Evolutionary conservation across 2,797 vertebrate genomes (phyloP), one percentile per base, ranked within the genome.

Genomic region (Galaxias olidus): DNA sequence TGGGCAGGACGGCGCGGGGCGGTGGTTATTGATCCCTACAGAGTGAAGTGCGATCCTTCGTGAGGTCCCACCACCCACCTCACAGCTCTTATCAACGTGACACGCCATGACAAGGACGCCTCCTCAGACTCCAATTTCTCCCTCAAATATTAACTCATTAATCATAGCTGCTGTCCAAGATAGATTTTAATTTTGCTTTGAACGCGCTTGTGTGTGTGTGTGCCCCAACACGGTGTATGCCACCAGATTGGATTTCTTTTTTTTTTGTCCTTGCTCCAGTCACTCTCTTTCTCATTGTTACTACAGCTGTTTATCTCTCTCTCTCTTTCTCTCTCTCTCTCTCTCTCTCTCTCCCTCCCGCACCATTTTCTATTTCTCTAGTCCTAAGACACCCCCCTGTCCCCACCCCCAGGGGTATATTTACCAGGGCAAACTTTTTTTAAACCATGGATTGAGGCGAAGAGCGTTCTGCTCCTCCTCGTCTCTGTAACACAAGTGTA

Each of bases 141-240:
- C 84, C 81, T 71, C 72, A 86, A 91, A 91, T 91, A 92, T 92
- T 86, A 92, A 89, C 82, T 92, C 92, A 92, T 95, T 94, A 93
- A 94, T 94, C 93, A 93, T 76, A 76, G 83, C 84, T 44, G 30
- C 81, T 89, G 83, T 86, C 88, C 84, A 85, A 81, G 87, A 85
- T 85, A 84, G 88, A 89, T 85, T 91, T 90, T 86, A 91, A 91
- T 91, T 91, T 90, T 68, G 78, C 77, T 73, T 75, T 61, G 66
- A 86, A 82, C 72, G 79, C 74, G 72, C 65, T 74, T 51, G n/a
- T n/a, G n/a, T n/a, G n/a, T n/a, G n/a, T n/a, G n/a, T n/a, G n/a
- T n/a, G 61, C 54, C 72, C 63, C 15, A 17, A 80, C 46, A 58
- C 45, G 41, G 50, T 50, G 12, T 43, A 67, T 55, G 65, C 41